Percentiles rank a stretch among this genome's conserved stretches.
phyloP scores from a whole-genome alignment of 2,113 vertebrate genomes.

The Cyprinus carpio region DNA sequence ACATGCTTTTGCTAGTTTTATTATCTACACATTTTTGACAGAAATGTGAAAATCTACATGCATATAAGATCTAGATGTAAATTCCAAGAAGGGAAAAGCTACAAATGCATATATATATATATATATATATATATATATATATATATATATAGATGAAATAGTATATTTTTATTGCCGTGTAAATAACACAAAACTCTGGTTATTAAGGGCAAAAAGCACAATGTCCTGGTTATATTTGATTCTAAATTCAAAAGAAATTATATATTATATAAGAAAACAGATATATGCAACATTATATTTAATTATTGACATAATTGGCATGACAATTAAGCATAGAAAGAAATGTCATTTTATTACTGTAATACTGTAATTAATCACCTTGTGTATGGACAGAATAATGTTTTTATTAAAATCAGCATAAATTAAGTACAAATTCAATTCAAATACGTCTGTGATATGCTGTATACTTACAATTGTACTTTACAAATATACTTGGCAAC shows the following conservation, averaged over 20 bases:
- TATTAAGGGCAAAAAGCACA: not conserved
- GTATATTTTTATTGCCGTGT: no score
- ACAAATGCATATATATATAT: no score
- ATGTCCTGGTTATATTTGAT: not conserved
- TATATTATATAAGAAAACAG: not conserved
- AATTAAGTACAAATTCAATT: not conserved
- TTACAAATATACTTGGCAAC: no score
- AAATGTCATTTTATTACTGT: not conserved
- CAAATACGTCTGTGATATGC: no score
- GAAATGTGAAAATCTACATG: no score
- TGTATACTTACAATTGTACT: no score
- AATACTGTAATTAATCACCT: not conserved
- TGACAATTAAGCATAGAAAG: not conserved
- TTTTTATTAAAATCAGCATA: not conserved
- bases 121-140: no score
- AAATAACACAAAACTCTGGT: no score
- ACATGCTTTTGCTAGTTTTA: not conserved
- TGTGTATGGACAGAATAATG: not conserved
- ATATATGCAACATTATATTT: not conserved
- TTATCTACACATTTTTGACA: not conserved
- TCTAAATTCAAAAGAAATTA: not conserved
- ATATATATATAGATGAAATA: no score
- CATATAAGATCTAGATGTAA: not conserved
- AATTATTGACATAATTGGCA: not conserved
- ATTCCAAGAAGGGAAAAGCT: no score